A percentile compares a stretch with the other conserved stretches of the same genome.
These are phyloP conservation scores for Vanessa tameamea DNA, from an alignment of 1,140 invertebrate genomes.

Conservation along the genomic window DNA sequence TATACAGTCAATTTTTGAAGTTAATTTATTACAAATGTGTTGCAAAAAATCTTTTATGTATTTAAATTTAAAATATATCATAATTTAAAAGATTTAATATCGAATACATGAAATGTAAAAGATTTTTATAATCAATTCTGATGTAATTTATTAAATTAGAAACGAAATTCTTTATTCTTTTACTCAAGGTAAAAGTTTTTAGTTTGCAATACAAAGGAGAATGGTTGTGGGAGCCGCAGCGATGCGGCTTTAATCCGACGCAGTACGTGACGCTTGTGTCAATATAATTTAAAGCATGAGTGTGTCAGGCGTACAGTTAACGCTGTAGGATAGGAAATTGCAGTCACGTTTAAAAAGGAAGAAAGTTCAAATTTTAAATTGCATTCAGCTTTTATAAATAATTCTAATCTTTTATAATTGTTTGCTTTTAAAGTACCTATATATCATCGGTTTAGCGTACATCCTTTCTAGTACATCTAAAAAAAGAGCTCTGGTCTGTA, in stretches of 20 bases:
- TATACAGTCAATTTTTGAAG: not conserved
- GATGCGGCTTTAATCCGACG: slow-evolving; percentile 55
- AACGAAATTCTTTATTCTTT: slow-evolving; percentile 22
- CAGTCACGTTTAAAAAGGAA: slow-evolving; percentile 37
- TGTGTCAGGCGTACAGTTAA: slow-evolving; percentile 38
- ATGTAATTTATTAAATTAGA: not conserved
- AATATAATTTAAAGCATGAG: slow-evolving; percentile 54
- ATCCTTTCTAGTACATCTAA: too few species aligned
- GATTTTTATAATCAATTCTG: not conserved
- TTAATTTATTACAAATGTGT: too few species aligned
- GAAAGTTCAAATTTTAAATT: slow-evolving; percentile 37
- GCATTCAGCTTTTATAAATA: slow-evolving; percentile 27
- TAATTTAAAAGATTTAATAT: too few species aligned
- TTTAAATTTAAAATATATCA: too few species aligned
- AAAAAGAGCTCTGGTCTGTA: too few species aligned
- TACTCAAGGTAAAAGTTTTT: slow-evolving; percentile 29
- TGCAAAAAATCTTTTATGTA: too few species aligned
- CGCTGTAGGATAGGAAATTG: slow-evolving; percentile 31
- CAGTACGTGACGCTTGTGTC: slow-evolving; percentile 60
- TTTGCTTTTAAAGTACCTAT: not conserved
- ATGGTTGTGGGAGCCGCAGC: slow-evolving; percentile 31
- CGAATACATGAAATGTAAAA: too few species aligned
- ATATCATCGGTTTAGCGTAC: too few species aligned
- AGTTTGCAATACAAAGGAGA: slow-evolving; percentile 34
- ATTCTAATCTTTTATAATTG: slow-evolving; percentile 24